These are phyloP conservation scores for Pterostichus niger DNA, from an alignment of 2,888 invertebrate species.

Conservation along the genomic window DNA sequence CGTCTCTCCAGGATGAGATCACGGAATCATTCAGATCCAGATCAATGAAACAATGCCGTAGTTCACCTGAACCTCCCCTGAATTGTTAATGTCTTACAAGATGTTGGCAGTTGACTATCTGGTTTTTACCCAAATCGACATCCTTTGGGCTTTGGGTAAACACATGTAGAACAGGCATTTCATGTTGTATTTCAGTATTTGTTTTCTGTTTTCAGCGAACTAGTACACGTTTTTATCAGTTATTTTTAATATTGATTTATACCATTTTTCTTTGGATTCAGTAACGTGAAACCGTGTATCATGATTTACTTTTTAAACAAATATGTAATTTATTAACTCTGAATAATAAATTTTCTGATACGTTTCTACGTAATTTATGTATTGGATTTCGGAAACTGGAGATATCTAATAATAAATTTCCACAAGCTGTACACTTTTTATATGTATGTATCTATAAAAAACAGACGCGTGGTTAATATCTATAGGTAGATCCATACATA, in stretches of 20 bases:
- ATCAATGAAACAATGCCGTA: conserved; percentile 41
- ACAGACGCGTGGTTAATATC: too few relatives aligned
- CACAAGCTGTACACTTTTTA: not conserved
- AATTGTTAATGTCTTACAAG: conserved; percentile 58
- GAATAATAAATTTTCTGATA: conserved; percentile 53
- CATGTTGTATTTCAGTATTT: conserved; percentile 17
- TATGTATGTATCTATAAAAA: too few relatives aligned
- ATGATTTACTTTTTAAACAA: conserved; percentile 47
- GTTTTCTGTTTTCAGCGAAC: not conserved
- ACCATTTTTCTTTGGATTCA: conserved; percentile 26
- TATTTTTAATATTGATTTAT: conserved; percentile 34
- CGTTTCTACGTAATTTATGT: conserved; percentile 12
- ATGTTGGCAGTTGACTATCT: conserved; percentile 40
- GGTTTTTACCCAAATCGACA: conserved; percentile 35
- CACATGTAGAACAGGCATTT: conserved; percentile 14
- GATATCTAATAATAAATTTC: conserved; percentile 46
- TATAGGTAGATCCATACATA: too few relatives aligned
- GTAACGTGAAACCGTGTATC: conserved; percentile 26
- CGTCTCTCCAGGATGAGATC: conserved; percentile 33
- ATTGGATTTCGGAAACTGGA: conserved; percentile 3
- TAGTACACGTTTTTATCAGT: conserved; percentile 10
- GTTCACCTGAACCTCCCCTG: conserved; percentile 27
- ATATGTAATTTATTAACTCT: conserved; percentile 37
- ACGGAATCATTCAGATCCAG: conserved; percentile 37
- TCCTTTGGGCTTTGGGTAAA: conserved; percentile 5